Evolutionary conservation across 2,888 invertebrate genomes (phyloP).

Genomic region (Parelbella ahira): DNA sequence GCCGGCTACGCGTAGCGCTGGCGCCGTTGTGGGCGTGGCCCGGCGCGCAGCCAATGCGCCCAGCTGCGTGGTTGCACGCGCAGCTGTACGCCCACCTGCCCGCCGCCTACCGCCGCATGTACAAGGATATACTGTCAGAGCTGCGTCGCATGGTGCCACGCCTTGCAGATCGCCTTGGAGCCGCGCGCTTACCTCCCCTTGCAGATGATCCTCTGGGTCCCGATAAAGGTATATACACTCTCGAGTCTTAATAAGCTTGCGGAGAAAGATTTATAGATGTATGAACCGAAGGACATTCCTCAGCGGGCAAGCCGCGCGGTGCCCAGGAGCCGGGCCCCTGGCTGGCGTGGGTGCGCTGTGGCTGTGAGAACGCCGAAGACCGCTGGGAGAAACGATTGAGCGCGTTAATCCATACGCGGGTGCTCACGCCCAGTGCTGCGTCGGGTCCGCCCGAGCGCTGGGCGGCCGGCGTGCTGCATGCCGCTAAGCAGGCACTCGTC

Average conservation of each 20-base stretch:
- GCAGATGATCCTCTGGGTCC: slow-evolving; percentile 27
- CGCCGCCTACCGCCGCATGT: slow-evolving; percentile 35
- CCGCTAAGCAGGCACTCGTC: slow-evolving; percentile 45
- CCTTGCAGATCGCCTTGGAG: slow-evolving; percentile 37
- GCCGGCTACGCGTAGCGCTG: slow-evolving; percentile 41
- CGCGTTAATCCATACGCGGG: slow-evolving; percentile 41
- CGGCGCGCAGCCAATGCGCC: slow-evolving; percentile 35
- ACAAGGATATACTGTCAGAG: slow-evolving; percentile 40
- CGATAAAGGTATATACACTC: slow-evolving; percentile 20
- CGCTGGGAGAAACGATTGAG: slow-evolving; percentile 41
- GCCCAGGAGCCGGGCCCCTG: slow-evolving; percentile 31
- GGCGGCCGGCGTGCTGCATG: slow-evolving; percentile 44
- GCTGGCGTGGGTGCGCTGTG: slow-evolving; percentile 36
- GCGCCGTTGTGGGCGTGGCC: slow-evolving; percentile 40
- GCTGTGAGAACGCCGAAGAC: slow-evolving; percentile 32
- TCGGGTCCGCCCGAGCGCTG: slow-evolving; percentile 40
- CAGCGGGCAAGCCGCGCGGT: slow-evolving; percentile 19
- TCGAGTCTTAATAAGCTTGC: too few relatives aligned
- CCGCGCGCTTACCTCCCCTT: slow-evolving; percentile 25
- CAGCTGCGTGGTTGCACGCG: slow-evolving; percentile 46
- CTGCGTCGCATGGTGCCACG: slow-evolving; percentile 45
- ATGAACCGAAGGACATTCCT: too few relatives aligned
- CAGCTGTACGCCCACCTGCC: slow-evolving; percentile 48
- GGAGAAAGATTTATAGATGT: too few relatives aligned
- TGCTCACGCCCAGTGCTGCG: slow-evolving; percentile 36